Percentiles rank a stretch among this genome's conserved stretches.
Conservation (phyloP, 1,140 invertebrate species). For the Dendrolimus punctatus region DNA sequence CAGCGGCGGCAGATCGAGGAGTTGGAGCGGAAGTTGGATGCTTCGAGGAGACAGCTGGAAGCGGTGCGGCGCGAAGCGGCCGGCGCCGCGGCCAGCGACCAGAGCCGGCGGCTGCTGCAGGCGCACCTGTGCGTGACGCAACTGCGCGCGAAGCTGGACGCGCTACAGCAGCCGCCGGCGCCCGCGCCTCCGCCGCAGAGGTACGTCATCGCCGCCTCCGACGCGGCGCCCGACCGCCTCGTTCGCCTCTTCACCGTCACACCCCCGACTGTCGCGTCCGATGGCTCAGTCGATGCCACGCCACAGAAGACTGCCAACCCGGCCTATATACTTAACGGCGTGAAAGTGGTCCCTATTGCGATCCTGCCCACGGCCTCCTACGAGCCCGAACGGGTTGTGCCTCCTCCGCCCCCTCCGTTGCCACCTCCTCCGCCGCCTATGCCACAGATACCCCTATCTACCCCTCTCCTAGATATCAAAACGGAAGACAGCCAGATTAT, state of each 20-base stretch:
- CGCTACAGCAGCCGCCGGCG: slow-evolving; percentile 40
- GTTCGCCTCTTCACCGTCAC: slow-evolving; percentile 50
- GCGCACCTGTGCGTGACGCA: slow-evolving; percentile 59
- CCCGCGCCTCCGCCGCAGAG: slow-evolving; percentile 42
- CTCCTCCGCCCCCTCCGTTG: slow-evolving; percentile 47
- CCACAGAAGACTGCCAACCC: slow-evolving; percentile 33
- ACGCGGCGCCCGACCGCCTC: slow-evolving; percentile 37
- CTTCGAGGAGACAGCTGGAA: slow-evolving; percentile 82
- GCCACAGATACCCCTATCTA: slow-evolving; percentile 26
- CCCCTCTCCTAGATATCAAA: slow-evolving; percentile 58
- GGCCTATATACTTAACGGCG: slow-evolving; percentile 60
- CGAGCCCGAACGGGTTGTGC: slow-evolving; percentile 66
- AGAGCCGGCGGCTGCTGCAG: slow-evolving; percentile 72
- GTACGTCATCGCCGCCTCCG: slow-evolving; percentile 40
- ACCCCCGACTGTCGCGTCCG: slow-evolving; percentile 25
- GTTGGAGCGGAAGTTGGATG: slow-evolving; percentile 85
- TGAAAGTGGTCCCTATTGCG: slow-evolving; percentile 67
- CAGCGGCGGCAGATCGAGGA: slow-evolving; percentile 92
- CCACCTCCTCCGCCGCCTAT: slow-evolving; percentile 69
- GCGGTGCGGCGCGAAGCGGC: slow-evolving; percentile 72
- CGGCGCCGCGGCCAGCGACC: slow-evolving; percentile 52
- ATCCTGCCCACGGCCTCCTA: slow-evolving; percentile 54
- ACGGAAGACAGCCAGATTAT: slow-evolving; percentile 80
- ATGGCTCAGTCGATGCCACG: slow-evolving; percentile 17
- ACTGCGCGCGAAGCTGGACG: slow-evolving; percentile 53